phyloP scores from a whole-genome alignment of 2,113 vertebrate genomes.

The Myanophis thanlyinensis region DNA sequence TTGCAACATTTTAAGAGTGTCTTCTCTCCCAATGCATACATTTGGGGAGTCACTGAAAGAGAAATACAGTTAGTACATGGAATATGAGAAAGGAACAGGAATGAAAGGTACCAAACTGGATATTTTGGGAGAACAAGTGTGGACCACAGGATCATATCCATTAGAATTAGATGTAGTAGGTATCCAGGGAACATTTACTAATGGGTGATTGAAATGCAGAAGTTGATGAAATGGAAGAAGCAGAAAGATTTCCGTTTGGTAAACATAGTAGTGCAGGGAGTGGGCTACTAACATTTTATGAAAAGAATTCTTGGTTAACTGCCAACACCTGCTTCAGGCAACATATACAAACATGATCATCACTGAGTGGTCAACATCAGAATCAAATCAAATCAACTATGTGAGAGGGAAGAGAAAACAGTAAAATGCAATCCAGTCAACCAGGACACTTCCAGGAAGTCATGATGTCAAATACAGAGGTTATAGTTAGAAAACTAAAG shows the following conservation, averaged over 20 bases:
- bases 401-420: background rate
- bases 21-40: background rate
- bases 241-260: background rate
- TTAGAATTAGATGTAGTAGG: background rate
- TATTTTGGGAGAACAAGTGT: background rate
- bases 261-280: background rate
- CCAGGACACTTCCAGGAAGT: background rate
- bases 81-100: background rate
- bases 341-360: background rate
- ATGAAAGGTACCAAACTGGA: background rate
- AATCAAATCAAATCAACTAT: background rate
- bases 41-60: background rate
- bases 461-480: background rate
- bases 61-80: background rate
- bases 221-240: background rate
- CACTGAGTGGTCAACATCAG: background rate
- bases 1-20: background rate
- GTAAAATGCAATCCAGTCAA: background rate
- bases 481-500: background rate
- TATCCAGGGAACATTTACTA: background rate
- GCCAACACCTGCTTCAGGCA: background rate
- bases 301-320: background rate
- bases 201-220: background rate
- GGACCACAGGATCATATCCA: background rate
- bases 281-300: background rate